Conservation (phyloP, 2,888 invertebrate genomes). For the Chloroclystis v-ata region DNA sequence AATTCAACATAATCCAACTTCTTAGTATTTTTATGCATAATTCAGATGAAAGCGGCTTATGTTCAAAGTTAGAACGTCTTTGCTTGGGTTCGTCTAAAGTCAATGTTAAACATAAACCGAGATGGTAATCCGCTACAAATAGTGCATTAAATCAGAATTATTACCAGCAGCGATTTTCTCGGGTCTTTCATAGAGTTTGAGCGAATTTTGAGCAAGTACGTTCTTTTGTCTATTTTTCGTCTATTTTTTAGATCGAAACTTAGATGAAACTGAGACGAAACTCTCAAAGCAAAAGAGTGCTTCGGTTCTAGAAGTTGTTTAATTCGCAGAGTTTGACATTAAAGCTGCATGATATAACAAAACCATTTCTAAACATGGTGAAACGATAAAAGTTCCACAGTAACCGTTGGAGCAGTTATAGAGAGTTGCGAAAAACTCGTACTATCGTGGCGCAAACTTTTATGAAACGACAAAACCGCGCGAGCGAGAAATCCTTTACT, state of each 20-base stretch:
- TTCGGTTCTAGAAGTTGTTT: background rate
- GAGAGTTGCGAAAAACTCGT: constrained; percentile 12
- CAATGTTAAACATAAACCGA: too few species aligned
- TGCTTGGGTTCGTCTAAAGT: too few species aligned
- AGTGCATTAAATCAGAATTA: too few species aligned
- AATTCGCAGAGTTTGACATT: background rate
- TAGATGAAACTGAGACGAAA: background rate
- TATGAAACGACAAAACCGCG: constrained; percentile 12
- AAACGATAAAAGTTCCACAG: constrained; percentile 19
- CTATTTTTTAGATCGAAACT: too few species aligned
- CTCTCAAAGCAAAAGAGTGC: background rate
- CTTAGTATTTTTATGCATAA: background rate
- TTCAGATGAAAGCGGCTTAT: too few species aligned
- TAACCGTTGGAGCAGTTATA: constrained; percentile 20
- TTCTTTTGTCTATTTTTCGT: too few species aligned
- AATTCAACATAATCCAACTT: too few species aligned
- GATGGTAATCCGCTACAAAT: too few species aligned
- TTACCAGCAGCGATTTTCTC: too few species aligned
- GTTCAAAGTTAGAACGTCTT: background rate
- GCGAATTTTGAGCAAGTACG: too few species aligned
- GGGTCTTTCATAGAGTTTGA: too few species aligned
- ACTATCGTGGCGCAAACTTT: constrained; percentile 16
- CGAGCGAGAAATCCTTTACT: constrained; percentile 10
- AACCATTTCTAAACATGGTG: constrained; percentile 5
- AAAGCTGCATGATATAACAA: constrained; percentile 1